Percentiles rank a stretch among this genome's conserved stretches.
Evolutionary conservation across 2,888 invertebrate species (phyloP).

Genomic region (Lepetodrilus schrolli): DNA sequence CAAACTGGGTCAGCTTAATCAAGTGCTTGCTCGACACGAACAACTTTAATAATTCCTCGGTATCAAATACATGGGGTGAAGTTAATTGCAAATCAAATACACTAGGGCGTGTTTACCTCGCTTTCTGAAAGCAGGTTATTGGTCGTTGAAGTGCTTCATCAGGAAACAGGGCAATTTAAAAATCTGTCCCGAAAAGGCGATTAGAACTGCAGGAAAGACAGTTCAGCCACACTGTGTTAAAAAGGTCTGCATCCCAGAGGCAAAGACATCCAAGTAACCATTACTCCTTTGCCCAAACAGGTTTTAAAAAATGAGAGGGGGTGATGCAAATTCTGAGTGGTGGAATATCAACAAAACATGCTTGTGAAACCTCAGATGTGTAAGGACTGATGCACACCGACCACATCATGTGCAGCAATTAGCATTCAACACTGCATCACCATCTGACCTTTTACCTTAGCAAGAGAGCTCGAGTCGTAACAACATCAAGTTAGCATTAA

Average conservation of each 20-base stretch:
- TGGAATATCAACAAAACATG: no score
- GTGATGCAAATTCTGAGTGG: no score
- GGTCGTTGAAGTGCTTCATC: no score
- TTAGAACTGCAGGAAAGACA: neutral
- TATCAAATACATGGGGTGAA: neutral
- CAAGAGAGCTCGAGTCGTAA: no score
- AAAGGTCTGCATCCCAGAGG: neutral
- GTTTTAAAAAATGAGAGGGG: no score
- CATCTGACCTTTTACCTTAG: no score
- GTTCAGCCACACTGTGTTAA: neutral
- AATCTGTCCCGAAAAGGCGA: slow-evolving; percentile 1
- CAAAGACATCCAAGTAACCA: neutral
- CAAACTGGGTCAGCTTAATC: neutral
- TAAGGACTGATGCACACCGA: no score
- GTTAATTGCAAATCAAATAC: slow-evolving; percentile 11
- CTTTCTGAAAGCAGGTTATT: neutral
- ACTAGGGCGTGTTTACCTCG: neutral
- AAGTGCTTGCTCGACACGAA: neutral
- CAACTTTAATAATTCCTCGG: slow-evolving; percentile 12
- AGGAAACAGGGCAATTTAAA: neutral
- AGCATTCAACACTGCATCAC: no score
- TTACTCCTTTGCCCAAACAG: no score
- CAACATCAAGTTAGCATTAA: no score
- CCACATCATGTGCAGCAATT: no score
- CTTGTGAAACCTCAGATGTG: no score